Evolutionary conservation across 2,113 vertebrate genomes (phyloP).

Genomic region (Petrocephalus microphthalmus): DNA sequence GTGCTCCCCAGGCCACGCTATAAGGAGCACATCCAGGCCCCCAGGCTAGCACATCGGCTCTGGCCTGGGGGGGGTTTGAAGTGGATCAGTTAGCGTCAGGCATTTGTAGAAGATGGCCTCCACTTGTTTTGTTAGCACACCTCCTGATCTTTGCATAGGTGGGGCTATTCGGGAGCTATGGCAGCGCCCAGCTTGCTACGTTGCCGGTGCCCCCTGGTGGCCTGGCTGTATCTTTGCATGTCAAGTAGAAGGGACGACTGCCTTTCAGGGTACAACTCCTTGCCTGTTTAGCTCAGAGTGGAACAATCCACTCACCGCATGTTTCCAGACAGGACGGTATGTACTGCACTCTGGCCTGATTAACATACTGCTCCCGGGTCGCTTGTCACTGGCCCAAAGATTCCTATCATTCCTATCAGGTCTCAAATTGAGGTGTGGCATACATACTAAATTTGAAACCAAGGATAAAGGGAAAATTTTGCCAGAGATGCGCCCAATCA

Average conservation of each 20-base stretch:
- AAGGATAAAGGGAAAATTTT: slow-evolving; percentile 32
- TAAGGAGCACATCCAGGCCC: slow-evolving; percentile 14
- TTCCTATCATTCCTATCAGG: slow-evolving; percentile 35
- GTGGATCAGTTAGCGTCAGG: background rate
- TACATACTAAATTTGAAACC: slow-evolving; percentile 41
- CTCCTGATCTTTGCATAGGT: slow-evolving; percentile 8
- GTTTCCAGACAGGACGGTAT: slow-evolving; percentile 49
- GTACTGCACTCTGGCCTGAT: slow-evolving; percentile 45
- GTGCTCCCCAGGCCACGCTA: slow-evolving; percentile 24
- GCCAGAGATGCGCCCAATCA: slow-evolving; percentile 47
- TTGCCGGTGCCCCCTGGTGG: background rate
- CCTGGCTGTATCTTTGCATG: background rate
- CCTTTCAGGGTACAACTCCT: background rate
- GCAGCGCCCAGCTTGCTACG: background rate
- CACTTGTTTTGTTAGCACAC: background rate
- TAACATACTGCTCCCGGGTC: slow-evolving; percentile 39
- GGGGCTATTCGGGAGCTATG: slow-evolving; percentile 4
- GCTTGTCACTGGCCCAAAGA: slow-evolving; percentile 1
- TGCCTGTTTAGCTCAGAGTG: background rate
- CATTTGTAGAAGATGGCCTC: background rate
- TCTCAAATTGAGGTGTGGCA: slow-evolving; percentile 37
- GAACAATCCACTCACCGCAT: slow-evolving; percentile 46
- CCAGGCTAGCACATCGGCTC: background rate
- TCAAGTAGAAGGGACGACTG: background rate
- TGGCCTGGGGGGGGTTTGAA: background rate